Percentiles rank a stretch among this genome's conserved stretches.
Conservation (phyloP, 2,888 invertebrate species). For the Mechanitis messenoides region DNA sequence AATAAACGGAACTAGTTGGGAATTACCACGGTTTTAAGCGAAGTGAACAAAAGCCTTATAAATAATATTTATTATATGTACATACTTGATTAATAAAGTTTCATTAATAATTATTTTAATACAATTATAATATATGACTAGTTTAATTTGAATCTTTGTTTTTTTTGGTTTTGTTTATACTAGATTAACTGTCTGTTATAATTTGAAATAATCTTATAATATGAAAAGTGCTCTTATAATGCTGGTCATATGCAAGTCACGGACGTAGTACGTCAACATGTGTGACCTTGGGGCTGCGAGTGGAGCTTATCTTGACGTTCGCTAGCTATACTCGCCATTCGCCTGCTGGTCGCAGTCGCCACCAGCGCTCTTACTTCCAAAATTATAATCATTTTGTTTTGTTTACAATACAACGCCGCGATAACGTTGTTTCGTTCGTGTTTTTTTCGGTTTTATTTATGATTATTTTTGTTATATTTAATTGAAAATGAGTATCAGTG, state of each 20-base stretch:
- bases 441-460: slow-evolving; percentile 7
- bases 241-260: slow-evolving; percentile 61
- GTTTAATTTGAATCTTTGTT: no score
- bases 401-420: slow-evolving; percentile 46
- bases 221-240: slow-evolving; percentile 39
- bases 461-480: slow-evolving; percentile 21
- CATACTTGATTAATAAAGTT: no score
- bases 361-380: slow-evolving; percentile 31
- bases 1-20: not conserved
- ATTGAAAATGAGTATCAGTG: slow-evolving; percentile 41
- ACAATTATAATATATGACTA: no score
- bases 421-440: slow-evolving; percentile 29
- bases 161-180: no score
- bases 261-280: slow-evolving; percentile 55
- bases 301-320: slow-evolving; percentile 62
- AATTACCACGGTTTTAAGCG: not conserved
- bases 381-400: slow-evolving; percentile 36
- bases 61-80: no score
- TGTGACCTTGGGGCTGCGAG: slow-evolving; percentile 51
- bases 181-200: not conserved
- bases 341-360: slow-evolving; percentile 43
- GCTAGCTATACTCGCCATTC: slow-evolving; percentile 51
- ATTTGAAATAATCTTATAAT: slow-evolving; percentile 11
- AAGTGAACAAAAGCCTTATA: not conserved
- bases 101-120: no score